Percentiles rank a stretch among this genome's conserved stretches.
These are phyloP conservation scores for Dendrocincla tyrannina DNA, from an alignment of 2,797 vertebrate genomes.

Conservation along the genomic window DNA sequence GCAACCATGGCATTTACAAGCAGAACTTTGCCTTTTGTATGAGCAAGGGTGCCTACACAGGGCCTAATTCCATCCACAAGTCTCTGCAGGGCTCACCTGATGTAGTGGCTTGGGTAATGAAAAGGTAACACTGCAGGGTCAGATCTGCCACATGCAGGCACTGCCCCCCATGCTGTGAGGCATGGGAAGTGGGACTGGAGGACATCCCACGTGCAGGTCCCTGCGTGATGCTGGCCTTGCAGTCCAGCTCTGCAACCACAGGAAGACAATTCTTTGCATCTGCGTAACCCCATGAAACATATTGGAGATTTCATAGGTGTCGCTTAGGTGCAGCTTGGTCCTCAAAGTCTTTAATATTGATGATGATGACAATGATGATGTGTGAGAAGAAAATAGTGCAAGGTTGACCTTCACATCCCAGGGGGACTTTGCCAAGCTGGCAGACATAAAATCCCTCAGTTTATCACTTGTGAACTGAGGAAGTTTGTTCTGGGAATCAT, in stretches of 20 bases:
- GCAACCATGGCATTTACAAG: neutral
- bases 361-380: constrained; percentile 43
- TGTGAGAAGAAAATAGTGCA: constrained; percentile 61
- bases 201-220: accelerated
- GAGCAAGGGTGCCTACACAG: neutral
- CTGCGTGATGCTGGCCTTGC: neutral
- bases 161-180: accelerated
- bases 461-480: constrained; percentile 43
- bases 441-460: constrained; percentile 24
- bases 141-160: neutral
- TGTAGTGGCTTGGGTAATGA: accelerated
- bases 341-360: constrained; percentile 33
- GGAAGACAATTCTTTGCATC: neutral
- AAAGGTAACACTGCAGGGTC: neutral
- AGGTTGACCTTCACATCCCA: constrained; percentile 28
- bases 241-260: accelerated
- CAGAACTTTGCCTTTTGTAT: neutral
- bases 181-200: neutral
- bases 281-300: neutral
- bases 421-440: constrained; percentile 26
- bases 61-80: neutral
- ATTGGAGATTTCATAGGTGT: neutral
- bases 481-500: constrained; percentile 63
- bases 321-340: constrained; percentile 8
- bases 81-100: neutral